Conservation (phyloP, 2,797 vertebrate genomes). For the Morelia viridis region DNA sequence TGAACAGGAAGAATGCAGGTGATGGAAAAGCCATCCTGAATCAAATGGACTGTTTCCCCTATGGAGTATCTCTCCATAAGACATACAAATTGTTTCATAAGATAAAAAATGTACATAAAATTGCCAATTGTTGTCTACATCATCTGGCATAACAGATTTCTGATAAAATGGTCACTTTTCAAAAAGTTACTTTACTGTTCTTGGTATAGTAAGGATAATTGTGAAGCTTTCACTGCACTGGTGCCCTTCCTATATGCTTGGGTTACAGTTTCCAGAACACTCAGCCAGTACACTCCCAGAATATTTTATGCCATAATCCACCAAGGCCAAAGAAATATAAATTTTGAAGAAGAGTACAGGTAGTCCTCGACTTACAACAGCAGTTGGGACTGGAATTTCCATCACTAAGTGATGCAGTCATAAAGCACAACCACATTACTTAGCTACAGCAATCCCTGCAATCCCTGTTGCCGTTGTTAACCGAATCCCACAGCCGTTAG, state of each 20-base stretch:
- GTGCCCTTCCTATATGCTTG: not conserved
- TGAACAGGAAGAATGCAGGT: not conserved
- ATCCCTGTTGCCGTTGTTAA: not conserved
- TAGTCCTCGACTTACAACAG: not conserved
- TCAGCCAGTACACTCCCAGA: not conserved
- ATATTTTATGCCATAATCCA: not conserved
- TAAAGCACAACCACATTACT: not conserved
- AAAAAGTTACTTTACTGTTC: conserved; percentile 1
- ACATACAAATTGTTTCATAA: not conserved
- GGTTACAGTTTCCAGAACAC: not conserved
- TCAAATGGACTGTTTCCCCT: not conserved
- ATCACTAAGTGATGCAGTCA: not conserved
- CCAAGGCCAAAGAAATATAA: not conserved
- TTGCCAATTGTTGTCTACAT: not conserved
- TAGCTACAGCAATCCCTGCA: not conserved
- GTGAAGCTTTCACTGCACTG: not conserved
- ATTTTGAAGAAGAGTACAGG: not conserved
- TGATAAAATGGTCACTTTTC: not conserved
- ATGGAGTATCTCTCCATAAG: not conserved
- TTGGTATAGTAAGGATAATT: conserved; percentile 12
- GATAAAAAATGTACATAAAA: not conserved
- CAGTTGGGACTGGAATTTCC: not conserved
- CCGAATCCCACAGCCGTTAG: not conserved
- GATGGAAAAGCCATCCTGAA: not conserved
- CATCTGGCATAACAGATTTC: not conserved